Percentiles rank a stretch among this genome's conserved stretches.
phyloP scores from a whole-genome alignment of 2,888 invertebrate genomes.

The Tenthredo mesomela region DNA sequence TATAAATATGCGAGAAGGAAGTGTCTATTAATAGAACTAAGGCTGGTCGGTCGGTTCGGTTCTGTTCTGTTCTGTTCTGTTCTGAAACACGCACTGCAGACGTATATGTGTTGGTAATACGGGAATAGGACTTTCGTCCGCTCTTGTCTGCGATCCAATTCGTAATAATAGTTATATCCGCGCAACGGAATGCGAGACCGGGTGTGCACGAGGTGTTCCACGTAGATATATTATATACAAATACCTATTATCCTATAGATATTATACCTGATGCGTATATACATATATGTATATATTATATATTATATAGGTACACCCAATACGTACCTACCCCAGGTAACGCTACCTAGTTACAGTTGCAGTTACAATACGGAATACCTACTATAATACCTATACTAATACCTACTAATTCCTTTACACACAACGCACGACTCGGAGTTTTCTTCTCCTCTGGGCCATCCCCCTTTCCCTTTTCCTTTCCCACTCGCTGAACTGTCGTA shows the following conservation, averaged over 20 bases:
- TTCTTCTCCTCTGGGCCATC: not conserved
- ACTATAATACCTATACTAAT: not conserved
- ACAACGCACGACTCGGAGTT: not conserved
- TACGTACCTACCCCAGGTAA: not conserved
- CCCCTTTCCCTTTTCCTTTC: too few relatives aligned
- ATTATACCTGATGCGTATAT: not conserved
- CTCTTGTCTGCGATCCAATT: conserved; percentile 67
- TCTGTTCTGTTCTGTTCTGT: conserved; percentile 46
- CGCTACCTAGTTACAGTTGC: conserved; percentile 2
- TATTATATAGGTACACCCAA: too few relatives aligned
- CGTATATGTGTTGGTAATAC: conserved; percentile 37
- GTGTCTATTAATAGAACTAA: conserved; percentile 71
- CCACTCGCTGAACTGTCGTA: too few relatives aligned
- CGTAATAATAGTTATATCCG: conserved; percentile 67
- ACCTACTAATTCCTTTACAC: not conserved
- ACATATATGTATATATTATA: too few relatives aligned
- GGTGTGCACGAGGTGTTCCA: conserved; percentile 37
- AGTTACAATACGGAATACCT: too few relatives aligned
- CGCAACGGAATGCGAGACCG: conserved; percentile 58
- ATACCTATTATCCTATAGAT: not conserved
- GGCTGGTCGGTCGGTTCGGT: conserved; percentile 48
- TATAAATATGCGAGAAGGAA: conserved; percentile 73
- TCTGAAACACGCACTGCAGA: conserved; percentile 33
- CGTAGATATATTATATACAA: not conserved
- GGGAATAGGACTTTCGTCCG: conserved; percentile 58